Conservation (phyloP, 92 coral and sea anemone genomes). For the Blastomussa wellsi region DNA sequence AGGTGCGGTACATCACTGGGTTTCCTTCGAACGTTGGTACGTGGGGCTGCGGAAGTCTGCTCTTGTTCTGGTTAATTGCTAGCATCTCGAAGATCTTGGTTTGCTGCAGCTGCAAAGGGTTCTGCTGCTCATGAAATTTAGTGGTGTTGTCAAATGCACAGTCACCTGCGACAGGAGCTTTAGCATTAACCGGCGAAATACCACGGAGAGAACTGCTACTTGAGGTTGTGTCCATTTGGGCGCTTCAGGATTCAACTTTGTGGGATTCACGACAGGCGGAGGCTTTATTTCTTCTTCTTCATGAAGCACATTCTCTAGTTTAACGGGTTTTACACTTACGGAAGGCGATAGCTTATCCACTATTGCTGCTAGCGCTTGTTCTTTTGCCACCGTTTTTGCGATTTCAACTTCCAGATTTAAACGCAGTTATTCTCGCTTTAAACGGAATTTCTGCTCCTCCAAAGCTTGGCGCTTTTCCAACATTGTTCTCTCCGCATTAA, state of each 20-base stretch:
- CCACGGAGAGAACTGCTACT: neutral
- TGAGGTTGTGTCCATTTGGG: neutral
- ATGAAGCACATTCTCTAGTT: neutral
- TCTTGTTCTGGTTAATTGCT: slow-evolving; percentile 30
- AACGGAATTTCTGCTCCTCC: slow-evolving; percentile 12
- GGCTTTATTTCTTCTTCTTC: neutral
- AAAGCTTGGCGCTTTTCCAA: neutral
- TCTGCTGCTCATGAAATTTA: slow-evolving; percentile 33
- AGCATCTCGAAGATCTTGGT: slow-evolving; percentile 26
- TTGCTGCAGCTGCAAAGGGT: slow-evolving; percentile 29
- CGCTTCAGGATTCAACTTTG: neutral
- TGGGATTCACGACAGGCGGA: neutral
- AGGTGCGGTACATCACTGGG: slow-evolving; percentile 44
- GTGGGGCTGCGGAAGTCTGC: slow-evolving; percentile 33
- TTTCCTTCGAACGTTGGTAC: slow-evolving; percentile 39
- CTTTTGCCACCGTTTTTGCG: slow-evolving; percentile 30
- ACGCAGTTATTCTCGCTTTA: slow-evolving; percentile 20
- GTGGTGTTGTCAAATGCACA: neutral
- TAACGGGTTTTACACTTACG: neutral
- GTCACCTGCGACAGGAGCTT: neutral
- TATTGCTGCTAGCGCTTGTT: neutral
- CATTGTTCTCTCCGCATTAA: neutral
- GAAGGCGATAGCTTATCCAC: neutral
- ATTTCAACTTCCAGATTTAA: slow-evolving; percentile 28
- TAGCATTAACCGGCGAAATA: neutral